Base-by-base conservation (phyloP, 2,797 vertebrate genomes). In the Sandelia bainsii region DNA sequence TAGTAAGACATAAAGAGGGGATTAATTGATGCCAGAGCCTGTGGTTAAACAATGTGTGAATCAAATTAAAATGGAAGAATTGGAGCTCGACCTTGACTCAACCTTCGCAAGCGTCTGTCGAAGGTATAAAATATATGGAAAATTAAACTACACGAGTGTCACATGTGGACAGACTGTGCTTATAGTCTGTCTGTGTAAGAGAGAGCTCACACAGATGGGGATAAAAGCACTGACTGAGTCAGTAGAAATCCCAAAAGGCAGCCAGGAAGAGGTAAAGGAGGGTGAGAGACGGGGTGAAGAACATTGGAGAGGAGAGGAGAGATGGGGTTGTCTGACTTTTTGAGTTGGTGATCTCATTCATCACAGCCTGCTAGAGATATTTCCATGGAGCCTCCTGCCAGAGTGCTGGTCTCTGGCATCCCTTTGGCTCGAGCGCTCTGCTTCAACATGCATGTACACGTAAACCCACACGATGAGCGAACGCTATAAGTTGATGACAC, bases 291-390 rank as follows among this genome's bases (percentile, higher is more conserved):
- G 20, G 81, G 68, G 62, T 61, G 73, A 70, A 22, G 81, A 68
- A 77, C 69, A 39, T 51, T 75, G 70, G 66, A 85, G 66, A 79
- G 85, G 77, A 79, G 69, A 72, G 65, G 71, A 75, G 75, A 77
- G 69, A 87, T 27, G 62, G 66, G 67, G 52, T 22, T 40, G 79
- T 88, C 84, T 86, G 88, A 85, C 66, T 81, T 80, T 25, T 56
- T 67, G 69, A 74, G 71, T 61, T 63, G 81, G 80, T 79, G 79
- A 82, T 75, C 84, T 91, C 88, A 86, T 90, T 90, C 84, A 81
- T 89, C 86, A 81, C 54, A 32, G 76, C 37, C 81, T 83, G 80
- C 83, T 79, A 73, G 69, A 83, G 79, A 88, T 83, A 84, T 89
- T 90, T 91, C 90, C 87, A 87, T 8, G 29, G 59, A 72, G 63